phyloP scores from a whole-genome alignment of 2,888 invertebrate species.

The Antheraea assamensis region DNA sequence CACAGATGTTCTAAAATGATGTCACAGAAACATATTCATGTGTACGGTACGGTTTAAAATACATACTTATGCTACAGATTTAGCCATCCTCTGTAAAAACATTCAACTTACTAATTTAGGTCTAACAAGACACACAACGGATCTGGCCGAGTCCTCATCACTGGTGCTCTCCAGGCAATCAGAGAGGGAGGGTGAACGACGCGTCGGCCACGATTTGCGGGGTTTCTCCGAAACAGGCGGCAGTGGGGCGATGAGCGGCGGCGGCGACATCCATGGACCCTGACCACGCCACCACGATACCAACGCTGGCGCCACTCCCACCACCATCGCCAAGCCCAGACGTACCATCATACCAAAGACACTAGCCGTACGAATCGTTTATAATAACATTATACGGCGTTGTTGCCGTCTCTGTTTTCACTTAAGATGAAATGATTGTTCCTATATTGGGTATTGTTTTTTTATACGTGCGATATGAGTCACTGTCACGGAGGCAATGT shows the following conservation, averaged over 20 bases:
- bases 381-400: neutral
- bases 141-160: constrained; percentile 74
- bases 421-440: no score
- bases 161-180: constrained; percentile 76
- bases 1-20: no score
- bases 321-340: constrained; percentile 76
- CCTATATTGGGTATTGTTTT: neutral
- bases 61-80: neutral
- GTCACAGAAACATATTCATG: no score
- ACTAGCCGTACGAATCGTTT: neutral
- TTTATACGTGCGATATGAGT: constrained; percentile 30
- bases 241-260: constrained; percentile 48
- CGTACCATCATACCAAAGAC: constrained; percentile 62
- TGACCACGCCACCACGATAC: constrained; percentile 78
- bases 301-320: constrained; percentile 77
- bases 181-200: constrained; percentile 72
- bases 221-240: constrained; percentile 53
- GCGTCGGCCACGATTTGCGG: constrained; percentile 60
- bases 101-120: constrained; percentile 70
- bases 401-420: neutral
- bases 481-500: constrained; percentile 59
- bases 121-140: constrained; percentile 73
- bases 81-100: neutral
- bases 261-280: constrained; percentile 53
- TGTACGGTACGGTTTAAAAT: no score